Evolutionary conservation across 2,888 invertebrate genomes (phyloP).

Genomic region (Cheilosia scutellata): DNA sequence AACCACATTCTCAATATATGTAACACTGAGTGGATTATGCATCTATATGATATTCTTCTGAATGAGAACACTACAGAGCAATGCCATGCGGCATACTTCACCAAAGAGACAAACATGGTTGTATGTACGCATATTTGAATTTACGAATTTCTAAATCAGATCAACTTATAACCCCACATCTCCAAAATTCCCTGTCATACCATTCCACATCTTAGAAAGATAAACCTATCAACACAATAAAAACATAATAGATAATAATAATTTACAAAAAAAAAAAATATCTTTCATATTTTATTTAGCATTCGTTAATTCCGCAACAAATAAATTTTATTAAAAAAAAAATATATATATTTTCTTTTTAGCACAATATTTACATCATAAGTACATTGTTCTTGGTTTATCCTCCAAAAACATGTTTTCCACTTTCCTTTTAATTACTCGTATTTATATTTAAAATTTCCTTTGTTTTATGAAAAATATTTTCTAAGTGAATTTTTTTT

Average conservation of each 20-base stretch:
- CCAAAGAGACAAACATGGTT: too few relatives aligned
- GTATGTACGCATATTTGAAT: too few relatives aligned
- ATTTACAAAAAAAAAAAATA: background rate
- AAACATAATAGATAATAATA: background rate
- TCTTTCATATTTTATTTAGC: constrained; percentile 2
- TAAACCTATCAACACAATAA: background rate
- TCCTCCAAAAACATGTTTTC: constrained; percentile 44
- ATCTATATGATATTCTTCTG: too few relatives aligned
- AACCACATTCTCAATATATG: too few relatives aligned
- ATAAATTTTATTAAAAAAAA: constrained; percentile 41
- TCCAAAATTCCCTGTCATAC: background rate
- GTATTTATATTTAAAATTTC: constrained; percentile 28
- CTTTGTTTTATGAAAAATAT: constrained; percentile 70
- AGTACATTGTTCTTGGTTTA: constrained; percentile 75
- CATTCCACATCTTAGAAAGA: background rate
- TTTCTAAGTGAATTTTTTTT: constrained; percentile 74
- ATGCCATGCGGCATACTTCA: too few relatives aligned
- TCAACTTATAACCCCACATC: background rate
- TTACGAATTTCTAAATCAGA: too few relatives aligned
- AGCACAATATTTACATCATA: constrained; percentile 78
- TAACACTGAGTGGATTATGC: too few relatives aligned
- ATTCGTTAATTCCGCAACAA: constrained; percentile 8
- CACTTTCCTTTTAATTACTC: constrained; percentile 31
- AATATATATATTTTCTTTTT: constrained; percentile 25
- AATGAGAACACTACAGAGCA: too few relatives aligned